Evolutionary conservation across 53 echinoderm and acorn worm genomes (phyloP).

Genomic region (Hippasteria phrygiana): DNA sequence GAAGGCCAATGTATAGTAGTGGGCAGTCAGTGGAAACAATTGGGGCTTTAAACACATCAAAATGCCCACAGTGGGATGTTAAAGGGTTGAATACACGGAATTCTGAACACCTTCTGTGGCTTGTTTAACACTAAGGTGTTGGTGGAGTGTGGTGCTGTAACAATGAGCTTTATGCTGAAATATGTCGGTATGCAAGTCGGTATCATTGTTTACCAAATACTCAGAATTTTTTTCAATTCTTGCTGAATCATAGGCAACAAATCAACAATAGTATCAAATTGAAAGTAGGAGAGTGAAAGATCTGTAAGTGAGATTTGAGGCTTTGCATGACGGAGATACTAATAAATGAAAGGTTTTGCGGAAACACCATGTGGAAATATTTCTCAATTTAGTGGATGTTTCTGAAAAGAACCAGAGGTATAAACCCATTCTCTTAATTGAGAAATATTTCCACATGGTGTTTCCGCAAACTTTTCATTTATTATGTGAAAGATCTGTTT

Average conservation of each 20-base stretch:
- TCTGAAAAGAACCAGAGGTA: too few species aligned
- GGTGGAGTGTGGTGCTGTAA: background rate
- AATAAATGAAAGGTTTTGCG: too few species aligned
- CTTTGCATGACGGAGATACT: too few species aligned
- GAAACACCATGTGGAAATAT: too few species aligned
- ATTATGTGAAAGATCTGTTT: too few species aligned
- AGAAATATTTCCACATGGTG: too few species aligned
- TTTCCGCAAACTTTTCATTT: too few species aligned
- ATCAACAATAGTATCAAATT: background rate
- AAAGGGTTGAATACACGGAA: background rate
- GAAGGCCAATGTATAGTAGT: constrained; percentile 4
- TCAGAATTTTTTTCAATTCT: background rate
- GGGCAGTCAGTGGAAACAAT: constrained; percentile 42
- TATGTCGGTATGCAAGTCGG: background rate
- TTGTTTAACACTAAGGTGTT: background rate
- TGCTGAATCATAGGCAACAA: background rate
- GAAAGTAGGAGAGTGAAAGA: background rate
- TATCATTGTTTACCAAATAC: background rate
- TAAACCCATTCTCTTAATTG: too few species aligned
- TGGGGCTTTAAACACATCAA: background rate
- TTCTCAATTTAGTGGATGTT: too few species aligned
- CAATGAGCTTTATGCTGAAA: background rate
- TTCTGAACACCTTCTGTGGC: background rate
- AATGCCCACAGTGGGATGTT: constrained; percentile 7
- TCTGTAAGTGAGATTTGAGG: too few species aligned